Evolutionary conservation across 2,113 vertebrate species (phyloP).

Genomic region (Rhineura floridana): DNA sequence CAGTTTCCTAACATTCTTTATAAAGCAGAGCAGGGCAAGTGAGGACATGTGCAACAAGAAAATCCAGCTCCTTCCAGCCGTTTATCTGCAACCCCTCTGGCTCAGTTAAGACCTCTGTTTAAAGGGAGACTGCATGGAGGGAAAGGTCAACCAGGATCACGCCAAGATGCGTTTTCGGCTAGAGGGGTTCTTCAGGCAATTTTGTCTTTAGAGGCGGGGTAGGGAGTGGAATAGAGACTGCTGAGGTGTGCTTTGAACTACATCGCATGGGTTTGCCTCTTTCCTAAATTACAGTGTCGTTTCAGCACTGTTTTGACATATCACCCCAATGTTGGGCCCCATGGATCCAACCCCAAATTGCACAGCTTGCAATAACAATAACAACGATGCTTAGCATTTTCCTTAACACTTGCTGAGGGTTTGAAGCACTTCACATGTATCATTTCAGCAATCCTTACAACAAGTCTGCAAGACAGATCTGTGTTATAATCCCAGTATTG

Average conservation of each 20-base stretch:
- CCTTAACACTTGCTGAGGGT: not conserved
- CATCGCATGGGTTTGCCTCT: not conserved
- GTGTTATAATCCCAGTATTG: not conserved
- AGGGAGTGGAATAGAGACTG: not conserved
- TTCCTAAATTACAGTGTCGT: not conserved
- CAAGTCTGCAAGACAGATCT: not conserved
- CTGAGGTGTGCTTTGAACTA: not conserved
- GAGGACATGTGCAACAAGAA: constrained; percentile 54
- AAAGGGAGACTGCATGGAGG: constrained; percentile 59
- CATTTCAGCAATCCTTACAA: not conserved
- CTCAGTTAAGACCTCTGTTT: constrained; percentile 50
- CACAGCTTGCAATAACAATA: not conserved
- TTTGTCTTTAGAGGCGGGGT: not conserved
- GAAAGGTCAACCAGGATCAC: constrained; percentile 70
- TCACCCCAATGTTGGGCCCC: not conserved
- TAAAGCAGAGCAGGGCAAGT: constrained; percentile 50
- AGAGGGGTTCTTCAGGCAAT: not conserved
- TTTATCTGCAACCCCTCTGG: constrained; percentile 71
- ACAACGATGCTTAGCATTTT: not conserved
- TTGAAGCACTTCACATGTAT: not conserved
- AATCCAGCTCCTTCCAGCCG: constrained; percentile 43
- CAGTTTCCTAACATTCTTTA: constrained; percentile 54
- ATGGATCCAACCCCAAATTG: not conserved
- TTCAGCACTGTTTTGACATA: constrained; percentile 11
- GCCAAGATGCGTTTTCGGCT: not conserved